Evolutionary conservation across 2,888 invertebrate genomes (phyloP).

Genomic region (Eupithecia tripunctaria): DNA sequence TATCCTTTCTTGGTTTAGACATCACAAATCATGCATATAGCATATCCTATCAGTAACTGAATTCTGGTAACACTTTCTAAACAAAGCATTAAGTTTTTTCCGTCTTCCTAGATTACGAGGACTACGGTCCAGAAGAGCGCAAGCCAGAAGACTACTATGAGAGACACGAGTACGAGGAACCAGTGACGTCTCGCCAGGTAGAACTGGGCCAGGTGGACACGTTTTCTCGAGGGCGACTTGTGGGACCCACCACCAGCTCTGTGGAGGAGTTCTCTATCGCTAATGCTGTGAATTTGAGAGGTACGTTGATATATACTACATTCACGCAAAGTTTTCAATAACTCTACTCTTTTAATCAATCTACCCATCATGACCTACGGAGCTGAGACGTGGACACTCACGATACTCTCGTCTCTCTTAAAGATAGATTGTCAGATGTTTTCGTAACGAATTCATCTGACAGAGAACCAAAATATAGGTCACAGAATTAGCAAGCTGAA

Average conservation of each 20-base stretch:
- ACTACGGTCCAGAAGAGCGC: slow-evolving; percentile 56
- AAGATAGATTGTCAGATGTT: too few relatives aligned
- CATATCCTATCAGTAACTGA: neutral
- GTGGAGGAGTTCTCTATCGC: slow-evolving; percentile 58
- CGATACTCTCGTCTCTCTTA: too few relatives aligned
- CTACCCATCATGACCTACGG: too few relatives aligned
- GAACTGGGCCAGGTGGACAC: slow-evolving; percentile 61
- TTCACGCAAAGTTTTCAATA: too few relatives aligned
- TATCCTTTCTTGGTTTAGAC: neutral
- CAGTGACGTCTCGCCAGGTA: slow-evolving; percentile 61
- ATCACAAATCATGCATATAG: too few relatives aligned
- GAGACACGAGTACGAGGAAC: slow-evolving; percentile 62
- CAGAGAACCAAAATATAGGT: too few relatives aligned
- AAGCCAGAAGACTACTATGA: slow-evolving; percentile 67
- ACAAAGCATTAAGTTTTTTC: neutral
- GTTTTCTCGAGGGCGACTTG: slow-evolving; percentile 54
- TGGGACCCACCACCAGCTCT: slow-evolving; percentile 63
- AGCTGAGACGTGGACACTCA: too few relatives aligned
- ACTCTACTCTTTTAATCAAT: too few relatives aligned
- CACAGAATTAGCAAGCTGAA: too few relatives aligned
- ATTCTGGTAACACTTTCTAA: neutral
- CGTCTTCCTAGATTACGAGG: slow-evolving; percentile 63
- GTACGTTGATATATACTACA: too few relatives aligned
- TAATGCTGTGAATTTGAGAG: slow-evolving; percentile 76
- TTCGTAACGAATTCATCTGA: too few relatives aligned